A percentile compares a stretch with the other conserved stretches of the same genome.
Evolutionary conservation across 1,140 invertebrate genomes (phyloP).

Genomic region (Rhyacophila brunnea): DNA sequence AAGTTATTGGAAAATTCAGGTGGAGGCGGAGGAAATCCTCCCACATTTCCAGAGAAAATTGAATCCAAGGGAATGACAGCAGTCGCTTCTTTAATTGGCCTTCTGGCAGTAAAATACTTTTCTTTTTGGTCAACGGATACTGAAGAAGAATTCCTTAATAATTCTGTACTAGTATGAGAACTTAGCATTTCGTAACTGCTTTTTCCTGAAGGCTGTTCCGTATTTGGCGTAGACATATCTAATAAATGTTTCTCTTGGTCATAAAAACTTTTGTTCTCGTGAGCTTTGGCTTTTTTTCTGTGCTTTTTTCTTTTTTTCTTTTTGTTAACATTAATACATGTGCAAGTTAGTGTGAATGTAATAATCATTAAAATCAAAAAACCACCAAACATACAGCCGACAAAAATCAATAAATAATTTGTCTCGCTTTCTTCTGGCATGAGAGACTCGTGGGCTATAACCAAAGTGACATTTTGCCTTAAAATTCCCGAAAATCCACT

Average conservation of each 20-base stretch:
- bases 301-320: constrained; percentile 50
- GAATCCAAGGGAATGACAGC: constrained; percentile 15
- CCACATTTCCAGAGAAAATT: constrained; percentile 25
- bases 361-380: constrained; percentile 39
- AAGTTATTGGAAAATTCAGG: constrained; percentile 50
- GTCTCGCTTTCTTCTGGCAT: constrained; percentile 46
- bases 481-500: constrained; percentile 48
- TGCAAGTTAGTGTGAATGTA: constrained; percentile 37
- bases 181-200: constrained; percentile 25
- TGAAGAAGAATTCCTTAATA: constrained; percentile 42
- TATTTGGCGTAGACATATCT: constrained; percentile 55
- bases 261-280: constrained; percentile 74
- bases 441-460: constrained; percentile 41
- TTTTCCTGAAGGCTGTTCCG: constrained; percentile 22
- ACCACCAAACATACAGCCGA: constrained; percentile 49
- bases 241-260: constrained; percentile 83
- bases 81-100: constrained; percentile 11
- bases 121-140: constrained; percentile 24
- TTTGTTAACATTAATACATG: constrained; percentile 47
- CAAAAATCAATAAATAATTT: constrained; percentile 49
- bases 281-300: constrained; percentile 60
- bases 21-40: constrained; percentile 50
- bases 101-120: constrained; percentile 3
- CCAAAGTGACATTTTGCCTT: constrained; percentile 48
- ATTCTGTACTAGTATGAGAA: constrained; percentile 23